These are phyloP conservation scores for Drosophila limbata DNA, from an alignment of 2,888 invertebrate species.

Conservation along the genomic window DNA sequence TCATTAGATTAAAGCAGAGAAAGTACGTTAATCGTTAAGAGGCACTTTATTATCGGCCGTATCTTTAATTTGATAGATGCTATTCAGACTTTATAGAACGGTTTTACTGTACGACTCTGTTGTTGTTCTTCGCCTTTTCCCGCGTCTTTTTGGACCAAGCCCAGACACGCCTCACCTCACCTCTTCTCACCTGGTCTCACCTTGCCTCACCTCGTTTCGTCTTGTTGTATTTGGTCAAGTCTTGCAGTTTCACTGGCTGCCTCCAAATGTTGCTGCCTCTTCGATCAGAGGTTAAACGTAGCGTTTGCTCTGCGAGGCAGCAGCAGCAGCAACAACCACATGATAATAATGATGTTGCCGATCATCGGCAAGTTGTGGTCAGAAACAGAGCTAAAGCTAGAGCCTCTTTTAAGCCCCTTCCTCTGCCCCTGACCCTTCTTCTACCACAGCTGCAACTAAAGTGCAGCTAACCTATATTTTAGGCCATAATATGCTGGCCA, in stretches of 20 bases:
- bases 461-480: conserved; percentile 81
- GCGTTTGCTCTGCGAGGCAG: conserved; percentile 52
- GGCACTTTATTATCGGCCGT: background rate
- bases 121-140: conserved; percentile 28
- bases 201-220: conserved; percentile 14
- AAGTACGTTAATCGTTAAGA: background rate
- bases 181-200: conserved; percentile 4
- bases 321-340: conserved; percentile 45
- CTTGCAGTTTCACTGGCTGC: conserved; percentile 44
- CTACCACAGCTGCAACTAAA: conserved; percentile 22
- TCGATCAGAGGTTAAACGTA: conserved; percentile 74
- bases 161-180: conserved; percentile 22
- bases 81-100: conserved; percentile 22
- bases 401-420: background rate
- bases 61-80: conserved; percentile 8
- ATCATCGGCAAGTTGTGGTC: conserved; percentile 55
- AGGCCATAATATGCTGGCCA: conserved; percentile 58
- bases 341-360: conserved; percentile 53
- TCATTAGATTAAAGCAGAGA: conserved; percentile 1
- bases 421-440: too few relatives aligned
- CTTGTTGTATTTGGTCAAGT: conserved; percentile 57
- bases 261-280: conserved; percentile 48
- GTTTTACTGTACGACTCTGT: conserved; percentile 36
- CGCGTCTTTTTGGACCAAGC: conserved; percentile 18
- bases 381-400: conserved; percentile 2